These are phyloP conservation scores for Aphelenchoides avenae DNA, from an alignment of 1,140 invertebrate species.

Conservation along the genomic window DNA sequence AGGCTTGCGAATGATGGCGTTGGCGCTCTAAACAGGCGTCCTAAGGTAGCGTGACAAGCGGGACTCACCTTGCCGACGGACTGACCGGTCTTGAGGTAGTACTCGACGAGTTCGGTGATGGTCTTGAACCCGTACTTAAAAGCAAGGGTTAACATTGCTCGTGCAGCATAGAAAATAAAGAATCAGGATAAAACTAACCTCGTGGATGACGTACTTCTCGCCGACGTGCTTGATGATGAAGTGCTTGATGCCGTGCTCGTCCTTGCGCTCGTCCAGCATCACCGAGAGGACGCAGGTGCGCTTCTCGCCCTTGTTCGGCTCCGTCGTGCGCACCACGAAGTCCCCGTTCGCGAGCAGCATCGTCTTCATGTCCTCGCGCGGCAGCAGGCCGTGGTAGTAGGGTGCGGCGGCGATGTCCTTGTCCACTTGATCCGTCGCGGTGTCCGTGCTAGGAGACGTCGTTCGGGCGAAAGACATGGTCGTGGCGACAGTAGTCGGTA, in stretches of 20 bases:
- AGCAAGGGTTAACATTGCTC: not conserved
- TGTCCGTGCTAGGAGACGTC: too few relatives aligned
- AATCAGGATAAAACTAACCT: too few relatives aligned
- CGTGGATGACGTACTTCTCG: constrained; percentile 15
- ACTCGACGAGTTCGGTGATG: constrained; percentile 14
- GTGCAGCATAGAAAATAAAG: too few relatives aligned
- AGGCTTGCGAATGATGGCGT: not conserved
- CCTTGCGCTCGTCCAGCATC: not conserved
- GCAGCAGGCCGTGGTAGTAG: too few relatives aligned
- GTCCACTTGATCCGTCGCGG: too few relatives aligned
- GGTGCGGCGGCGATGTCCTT: too few relatives aligned
- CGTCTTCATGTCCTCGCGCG: constrained; percentile 23
- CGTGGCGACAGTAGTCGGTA: too few relatives aligned
- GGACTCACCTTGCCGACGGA: constrained; percentile 6
- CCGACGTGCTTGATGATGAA: constrained; percentile 16
- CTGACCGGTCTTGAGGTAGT: constrained; percentile 1
- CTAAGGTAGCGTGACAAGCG: not conserved
- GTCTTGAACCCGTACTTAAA: constrained; percentile 7
- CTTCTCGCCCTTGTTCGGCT: constrained; percentile 16
- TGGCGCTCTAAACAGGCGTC: not conserved
- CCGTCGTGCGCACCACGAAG: constrained; percentile 25
- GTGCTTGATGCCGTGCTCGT: constrained; percentile 25
- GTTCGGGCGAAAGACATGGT: too few relatives aligned
- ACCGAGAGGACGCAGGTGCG: constrained; percentile 21
- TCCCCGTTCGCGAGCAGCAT: constrained; percentile 26